Percentiles rank a stretch among this genome's conserved stretches.
Conservation (phyloP, 1,140 invertebrate genomes). For the Drosophila rufa region DNA sequence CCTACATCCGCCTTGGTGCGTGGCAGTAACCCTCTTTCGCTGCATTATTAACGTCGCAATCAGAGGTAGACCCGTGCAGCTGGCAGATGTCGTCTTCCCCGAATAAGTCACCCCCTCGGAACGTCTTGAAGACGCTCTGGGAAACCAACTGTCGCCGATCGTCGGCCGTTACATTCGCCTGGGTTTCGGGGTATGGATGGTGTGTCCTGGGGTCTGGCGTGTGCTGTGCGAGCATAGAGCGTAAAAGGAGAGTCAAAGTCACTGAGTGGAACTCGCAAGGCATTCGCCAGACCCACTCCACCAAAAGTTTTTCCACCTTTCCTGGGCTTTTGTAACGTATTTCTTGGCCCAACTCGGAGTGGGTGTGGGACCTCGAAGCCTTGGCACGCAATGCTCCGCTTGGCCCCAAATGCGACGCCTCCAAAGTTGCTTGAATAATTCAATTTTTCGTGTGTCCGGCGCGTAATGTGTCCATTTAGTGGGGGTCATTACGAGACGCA, state of each 20-base stretch:
- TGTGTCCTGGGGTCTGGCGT: constrained; percentile 51
- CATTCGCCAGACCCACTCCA: constrained; percentile 42
- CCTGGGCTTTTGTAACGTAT: constrained; percentile 64
- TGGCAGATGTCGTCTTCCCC: constrained; percentile 60
- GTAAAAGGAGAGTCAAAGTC: constrained; percentile 56
- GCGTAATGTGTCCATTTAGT: constrained; percentile 79
- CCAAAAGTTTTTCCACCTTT: constrained; percentile 19
- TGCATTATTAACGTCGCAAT: constrained; percentile 66
- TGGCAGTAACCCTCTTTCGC: constrained; percentile 57
- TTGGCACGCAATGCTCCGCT: constrained; percentile 59
- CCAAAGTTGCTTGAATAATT: constrained; percentile 70
- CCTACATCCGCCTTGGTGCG: constrained; percentile 66
- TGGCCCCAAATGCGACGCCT: constrained; percentile 59
- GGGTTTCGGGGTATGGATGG: constrained; percentile 2
- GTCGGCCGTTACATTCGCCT: constrained; percentile 60
- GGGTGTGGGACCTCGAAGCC: constrained; percentile 17
- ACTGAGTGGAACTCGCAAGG: constrained; percentile 71
- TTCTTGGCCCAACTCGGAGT: constrained; percentile 15
- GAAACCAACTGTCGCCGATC: constrained; percentile 74
- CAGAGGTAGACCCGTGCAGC: constrained; percentile 61
- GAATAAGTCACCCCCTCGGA: constrained; percentile 63
- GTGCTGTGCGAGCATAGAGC: constrained; percentile 39
- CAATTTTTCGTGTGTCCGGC: constrained; percentile 66
- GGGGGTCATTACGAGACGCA: constrained; percentile 70
- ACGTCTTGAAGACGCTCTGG: constrained; percentile 81